phyloP scores from a whole-genome alignment of 2,888 invertebrate species.

The Lasioglossum calceatum region DNA sequence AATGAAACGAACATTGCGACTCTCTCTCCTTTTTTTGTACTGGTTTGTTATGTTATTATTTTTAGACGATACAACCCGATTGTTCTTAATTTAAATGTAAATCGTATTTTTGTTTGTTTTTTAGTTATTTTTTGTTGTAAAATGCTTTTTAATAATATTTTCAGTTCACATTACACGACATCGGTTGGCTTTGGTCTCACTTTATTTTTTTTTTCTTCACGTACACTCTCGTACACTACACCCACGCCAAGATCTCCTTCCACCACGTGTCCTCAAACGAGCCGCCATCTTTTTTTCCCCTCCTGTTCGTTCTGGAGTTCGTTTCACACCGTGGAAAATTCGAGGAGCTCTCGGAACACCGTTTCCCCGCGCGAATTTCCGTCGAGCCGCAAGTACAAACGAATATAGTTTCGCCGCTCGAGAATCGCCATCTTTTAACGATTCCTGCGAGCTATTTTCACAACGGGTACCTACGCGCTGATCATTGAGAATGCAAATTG shows the following conservation, averaged over 20 bases:
- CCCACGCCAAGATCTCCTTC: background rate
- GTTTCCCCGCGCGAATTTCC: background rate
- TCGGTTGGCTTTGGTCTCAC: conserved; percentile 77
- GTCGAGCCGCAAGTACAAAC: background rate
- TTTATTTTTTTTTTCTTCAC: conserved; percentile 56
- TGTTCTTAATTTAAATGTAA: conserved; percentile 85
- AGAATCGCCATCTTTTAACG: background rate
- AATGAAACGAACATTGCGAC: conserved; percentile 62
- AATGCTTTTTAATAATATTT: conserved; percentile 85
- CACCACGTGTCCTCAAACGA: background rate
- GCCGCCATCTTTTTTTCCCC: background rate
- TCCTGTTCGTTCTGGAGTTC: background rate
- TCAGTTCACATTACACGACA: conserved; percentile 83
- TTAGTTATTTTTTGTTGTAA: conserved; percentile 85
- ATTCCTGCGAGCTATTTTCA: background rate
- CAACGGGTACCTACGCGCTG: background rate
- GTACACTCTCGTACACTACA: conserved; percentile 38
- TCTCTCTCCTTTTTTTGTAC: conserved; percentile 81
- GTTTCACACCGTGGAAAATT: background rate
- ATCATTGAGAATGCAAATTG: background rate
- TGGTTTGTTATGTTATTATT: conserved; percentile 85
- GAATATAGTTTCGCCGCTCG: background rate
- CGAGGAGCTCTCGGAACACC: background rate
- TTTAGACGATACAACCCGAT: conserved; percentile 83
- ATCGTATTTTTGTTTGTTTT: conserved; percentile 85